Evolutionary conservation across 2,888 invertebrate genomes (phyloP), one percentile per base, ranked within the genome.

Genomic region (Agonum fuliginosum): DNA sequence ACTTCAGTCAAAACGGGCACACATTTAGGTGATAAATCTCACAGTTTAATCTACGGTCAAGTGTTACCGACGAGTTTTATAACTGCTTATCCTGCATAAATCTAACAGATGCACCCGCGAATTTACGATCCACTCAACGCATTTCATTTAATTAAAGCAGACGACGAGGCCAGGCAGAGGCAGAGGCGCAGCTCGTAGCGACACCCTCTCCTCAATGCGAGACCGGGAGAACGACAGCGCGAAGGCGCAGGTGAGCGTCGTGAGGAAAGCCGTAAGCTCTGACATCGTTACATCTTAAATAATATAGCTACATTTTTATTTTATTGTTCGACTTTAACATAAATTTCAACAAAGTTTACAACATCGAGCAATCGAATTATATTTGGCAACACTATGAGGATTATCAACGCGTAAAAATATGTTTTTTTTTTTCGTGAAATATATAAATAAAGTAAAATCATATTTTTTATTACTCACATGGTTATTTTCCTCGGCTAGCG

Each of bases 11-110:
- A 62, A 74, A 74, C 62, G 74, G 41, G 74, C 43, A 62, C 74
- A 58, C 74, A 74, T 62, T 74, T 74, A 62, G 74, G 46, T 62
- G 62, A 74, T 74, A 74, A 74, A 74, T 74, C 74, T 46, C 62
- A 8, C 43, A 74, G 74, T 74, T 74, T 74, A 74, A 74, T 74
- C 74, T 74, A 74, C 74, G 74, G 74, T 74, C 74, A 74, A 74
- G 74, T 74, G 74, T 74, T 74, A 74, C 74, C 62, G 46, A 73
- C 58, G 74, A 74, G 74, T 74, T 74, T 74, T 74, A 74, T 74
- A 74, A 74, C 74, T 74, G 74, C 74, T 74, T 74, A 74, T 74
- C 74, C 22, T 74, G 74, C 43, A 74, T 74, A 74, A 62, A 74
- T 74, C 74, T 74, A 74, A 43, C 48, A 74, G 74, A 74, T 74